phyloP scores from a whole-genome alignment of 2,113 vertebrate genomes.

The Gopherus evgoodei region DNA sequence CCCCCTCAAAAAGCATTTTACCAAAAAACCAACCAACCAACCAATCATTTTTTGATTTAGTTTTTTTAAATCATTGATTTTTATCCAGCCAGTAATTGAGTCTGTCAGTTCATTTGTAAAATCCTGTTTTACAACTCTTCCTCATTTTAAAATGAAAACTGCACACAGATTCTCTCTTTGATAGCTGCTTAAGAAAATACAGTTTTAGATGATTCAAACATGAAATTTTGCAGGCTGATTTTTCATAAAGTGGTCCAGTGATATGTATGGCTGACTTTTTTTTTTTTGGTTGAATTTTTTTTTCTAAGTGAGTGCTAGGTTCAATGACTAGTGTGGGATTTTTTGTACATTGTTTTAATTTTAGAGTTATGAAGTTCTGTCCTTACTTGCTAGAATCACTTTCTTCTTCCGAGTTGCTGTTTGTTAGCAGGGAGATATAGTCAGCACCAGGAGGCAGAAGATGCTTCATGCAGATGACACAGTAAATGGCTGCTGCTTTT shows the following conservation, averaged over 20 bases:
- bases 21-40: no score
- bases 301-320: neutral
- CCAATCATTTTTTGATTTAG: neutral
- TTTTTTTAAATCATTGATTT: neutral
- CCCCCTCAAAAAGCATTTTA: no score
- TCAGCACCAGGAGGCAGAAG: neutral
- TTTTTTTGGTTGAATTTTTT: neutral
- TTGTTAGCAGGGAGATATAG: neutral
- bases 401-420: neutral
- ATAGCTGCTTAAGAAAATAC: rapidly evolving
- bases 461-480: neutral
- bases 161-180: neutral
- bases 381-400: neutral
- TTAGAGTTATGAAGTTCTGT: neutral
- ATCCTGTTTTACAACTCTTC: neutral
- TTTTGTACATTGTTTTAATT: neutral
- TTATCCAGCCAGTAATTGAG: neutral
- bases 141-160: neutral
- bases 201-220: neutral
- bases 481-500: neutral
- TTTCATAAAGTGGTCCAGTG: neutral
- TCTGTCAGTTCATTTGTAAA: neutral
- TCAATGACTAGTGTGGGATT: neutral
- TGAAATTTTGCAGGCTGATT: neutral
- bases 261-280: neutral